Conservation (phyloP, 2,888 invertebrate species). For the Zonitis immaculata region DNA sequence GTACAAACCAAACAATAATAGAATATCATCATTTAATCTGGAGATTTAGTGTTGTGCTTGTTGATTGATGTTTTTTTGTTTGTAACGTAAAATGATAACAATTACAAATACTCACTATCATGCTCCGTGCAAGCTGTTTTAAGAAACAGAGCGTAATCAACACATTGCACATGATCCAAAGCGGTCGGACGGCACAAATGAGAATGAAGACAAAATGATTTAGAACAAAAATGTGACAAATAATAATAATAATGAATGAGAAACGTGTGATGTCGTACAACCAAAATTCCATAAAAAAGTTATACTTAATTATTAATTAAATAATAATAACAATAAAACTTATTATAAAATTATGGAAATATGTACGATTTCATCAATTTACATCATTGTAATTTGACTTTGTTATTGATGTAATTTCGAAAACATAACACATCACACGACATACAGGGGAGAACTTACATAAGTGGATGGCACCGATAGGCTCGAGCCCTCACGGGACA, state of each 20-base stretch:
- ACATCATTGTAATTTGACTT: background rate
- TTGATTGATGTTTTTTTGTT: background rate
- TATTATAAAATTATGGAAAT: too few relatives aligned
- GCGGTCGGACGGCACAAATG: conserved; percentile 48
- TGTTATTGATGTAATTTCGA: conserved; percentile 24
- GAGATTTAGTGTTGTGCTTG: background rate
- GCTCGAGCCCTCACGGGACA: conserved; percentile 65
- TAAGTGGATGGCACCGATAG: conserved; percentile 76
- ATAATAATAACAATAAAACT: too few relatives aligned
- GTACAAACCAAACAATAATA: too few relatives aligned
- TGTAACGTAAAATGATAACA: conserved; percentile 9
- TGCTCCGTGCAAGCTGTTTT: conserved; percentile 85
- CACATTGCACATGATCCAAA: conserved; percentile 47
- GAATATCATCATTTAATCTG: too few relatives aligned
- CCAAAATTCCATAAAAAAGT: background rate
- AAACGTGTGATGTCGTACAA: conserved; percentile 31
- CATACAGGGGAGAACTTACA: conserved; percentile 48
- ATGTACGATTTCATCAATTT: conserved; percentile 23
- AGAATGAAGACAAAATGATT: conserved; percentile 42
- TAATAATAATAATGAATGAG: conserved; percentile 28
- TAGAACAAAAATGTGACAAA: conserved; percentile 16
- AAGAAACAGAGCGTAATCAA: conserved; percentile 63
- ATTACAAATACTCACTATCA: conserved; percentile 73
- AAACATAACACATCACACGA: conserved; percentile 63
- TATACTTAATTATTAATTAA: too few relatives aligned